Base-by-base conservation (phyloP, 2,888 invertebrate species). In the Erebia palarica region DNA sequence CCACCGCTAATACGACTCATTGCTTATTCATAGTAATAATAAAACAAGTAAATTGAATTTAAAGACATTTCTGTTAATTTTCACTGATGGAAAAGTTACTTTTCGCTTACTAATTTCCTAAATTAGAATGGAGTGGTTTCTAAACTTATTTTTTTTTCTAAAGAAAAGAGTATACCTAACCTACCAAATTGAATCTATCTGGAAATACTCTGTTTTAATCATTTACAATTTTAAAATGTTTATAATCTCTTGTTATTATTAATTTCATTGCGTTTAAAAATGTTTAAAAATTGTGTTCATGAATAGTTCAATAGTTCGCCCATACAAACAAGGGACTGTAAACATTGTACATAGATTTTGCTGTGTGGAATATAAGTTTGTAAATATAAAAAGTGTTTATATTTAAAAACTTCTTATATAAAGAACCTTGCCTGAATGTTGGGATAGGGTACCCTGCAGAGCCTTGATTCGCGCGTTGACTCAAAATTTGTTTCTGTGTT, bases 401-500 rank as follows among this genome's bases (percentile, higher is more conserved):
- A 86, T 84, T 77, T 80, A 83, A 82, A 70, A 73, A 68, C 71
- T 70, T 76, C 68, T 49, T 61, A 72, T 77, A 72, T 74, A 76
- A 74, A 65, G 73, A 78, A 85, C 89, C 91, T 95, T 96, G 97
- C 97, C 97, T 98, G 97, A 97, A 97, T 97, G 97, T 97, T 97
- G 97, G 97, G 97, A 97, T 97, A 97, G 97, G 97, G 97, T 97
- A 97, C 97, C 97, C 97, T 97, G 97, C 89, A 89, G 90, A 92
- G 92, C 91, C 92, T 89, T 88, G 21, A 65, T 42, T 36, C 49
- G 65, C 27, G 63, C 16, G 70, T 51, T 44, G 0, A 58, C 3
- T 49, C 18, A 58, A 53, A 49, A 21, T 57, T 53, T 58, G 42
- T 66, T 67, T 65, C 59, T 61, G 67, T 53, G 42, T 69, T 73